phyloP scores from a whole-genome alignment of 2,797 vertebrate genomes.

The Rhynchonycteris naso region DNA sequence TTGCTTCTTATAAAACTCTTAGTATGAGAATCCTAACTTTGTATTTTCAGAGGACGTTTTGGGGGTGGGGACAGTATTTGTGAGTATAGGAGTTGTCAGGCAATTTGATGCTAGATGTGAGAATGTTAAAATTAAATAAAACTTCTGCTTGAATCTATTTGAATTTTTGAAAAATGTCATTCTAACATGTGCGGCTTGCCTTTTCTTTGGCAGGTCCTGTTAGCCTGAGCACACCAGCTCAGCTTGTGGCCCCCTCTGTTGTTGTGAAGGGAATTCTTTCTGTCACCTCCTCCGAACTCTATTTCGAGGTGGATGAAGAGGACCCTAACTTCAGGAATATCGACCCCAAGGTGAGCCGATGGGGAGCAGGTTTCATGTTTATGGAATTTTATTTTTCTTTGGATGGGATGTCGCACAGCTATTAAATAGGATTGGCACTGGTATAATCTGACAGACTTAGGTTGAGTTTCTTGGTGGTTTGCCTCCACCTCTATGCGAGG shows the following conservation, averaged over 20 bases:
- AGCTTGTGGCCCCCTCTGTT: slow-evolving; percentile 94
- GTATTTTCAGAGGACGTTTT: slow-evolving; percentile 49
- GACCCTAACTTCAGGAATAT: slow-evolving; percentile 95
- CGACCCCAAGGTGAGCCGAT: slow-evolving; percentile 96
- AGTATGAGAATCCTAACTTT: slow-evolving; percentile 38
- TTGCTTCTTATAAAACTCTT: slow-evolving; percentile 29
- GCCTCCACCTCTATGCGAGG: slow-evolving; percentile 33
- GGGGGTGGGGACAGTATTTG: neutral
- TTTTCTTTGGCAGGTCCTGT: slow-evolving; percentile 91
- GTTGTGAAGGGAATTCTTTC: slow-evolving; percentile 96
- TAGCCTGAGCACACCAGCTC: slow-evolving; percentile 94
- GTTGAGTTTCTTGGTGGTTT: slow-evolving; percentile 61
- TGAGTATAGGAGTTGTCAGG: neutral
- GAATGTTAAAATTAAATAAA: slow-evolving; percentile 62
- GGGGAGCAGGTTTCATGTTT: neutral
- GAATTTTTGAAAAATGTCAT: slow-evolving; percentile 49
- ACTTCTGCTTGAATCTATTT: slow-evolving; percentile 37
- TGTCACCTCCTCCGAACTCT: slow-evolving; percentile 96
- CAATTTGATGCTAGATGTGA: neutral
- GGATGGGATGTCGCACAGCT: slow-evolving; percentile 54
- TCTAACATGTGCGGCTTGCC: slow-evolving; percentile 40
- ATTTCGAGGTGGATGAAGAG: slow-evolving; percentile 99
- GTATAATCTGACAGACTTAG: slow-evolving; percentile 22
- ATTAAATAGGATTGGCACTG: neutral
- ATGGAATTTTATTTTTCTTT: neutral